Percentiles rank a stretch among this genome's conserved stretches.
These are phyloP conservation scores for Beaufortia kweichowensis DNA, from an alignment of 2,113 vertebrate species.

Conservation along the genomic window DNA sequence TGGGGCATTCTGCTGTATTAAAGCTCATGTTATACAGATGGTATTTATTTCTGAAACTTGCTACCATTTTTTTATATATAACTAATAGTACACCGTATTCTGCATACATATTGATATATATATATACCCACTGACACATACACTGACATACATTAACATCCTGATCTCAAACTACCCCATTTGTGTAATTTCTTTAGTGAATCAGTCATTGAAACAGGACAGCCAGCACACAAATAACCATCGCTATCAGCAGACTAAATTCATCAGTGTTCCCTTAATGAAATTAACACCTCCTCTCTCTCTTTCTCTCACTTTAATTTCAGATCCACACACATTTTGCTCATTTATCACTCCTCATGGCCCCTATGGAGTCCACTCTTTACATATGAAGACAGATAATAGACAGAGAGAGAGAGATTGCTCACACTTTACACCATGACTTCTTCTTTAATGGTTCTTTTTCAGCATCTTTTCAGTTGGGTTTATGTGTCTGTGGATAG, in stretches of 20 bases:
- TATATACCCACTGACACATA: too few relatives aligned
- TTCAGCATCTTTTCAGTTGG: constrained; percentile 39
- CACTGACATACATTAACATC: too few relatives aligned
- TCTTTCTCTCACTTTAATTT: constrained; percentile 14
- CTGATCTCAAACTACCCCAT: too few relatives aligned
- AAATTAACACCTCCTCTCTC: constrained; percentile 54
- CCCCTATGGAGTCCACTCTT: constrained; percentile 58
- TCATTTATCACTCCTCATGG: constrained; percentile 49
- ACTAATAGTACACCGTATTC: too few relatives aligned
- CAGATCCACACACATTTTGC: constrained; percentile 47
- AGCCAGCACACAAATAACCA: too few relatives aligned
- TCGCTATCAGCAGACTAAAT: too few relatives aligned
- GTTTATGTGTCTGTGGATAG: too few relatives aligned
- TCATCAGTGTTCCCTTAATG: constrained; percentile 61
- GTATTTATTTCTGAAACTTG: background rate
- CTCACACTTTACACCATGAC: constrained; percentile 55
- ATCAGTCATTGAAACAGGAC: too few relatives aligned
- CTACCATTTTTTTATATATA: too few relatives aligned
- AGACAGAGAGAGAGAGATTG: background rate
- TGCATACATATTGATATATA: too few relatives aligned
- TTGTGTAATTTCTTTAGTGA: too few relatives aligned
- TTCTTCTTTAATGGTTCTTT: constrained; percentile 46
- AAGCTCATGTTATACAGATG: constrained; percentile 22
- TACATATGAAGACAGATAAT: constrained; percentile 52
- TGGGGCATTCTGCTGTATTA: constrained; percentile 12